A percentile compares a stretch with the other conserved stretches of the same genome.
Conservation (phyloP, 2,888 invertebrate species). For the Thymelicus acteon region DNA sequence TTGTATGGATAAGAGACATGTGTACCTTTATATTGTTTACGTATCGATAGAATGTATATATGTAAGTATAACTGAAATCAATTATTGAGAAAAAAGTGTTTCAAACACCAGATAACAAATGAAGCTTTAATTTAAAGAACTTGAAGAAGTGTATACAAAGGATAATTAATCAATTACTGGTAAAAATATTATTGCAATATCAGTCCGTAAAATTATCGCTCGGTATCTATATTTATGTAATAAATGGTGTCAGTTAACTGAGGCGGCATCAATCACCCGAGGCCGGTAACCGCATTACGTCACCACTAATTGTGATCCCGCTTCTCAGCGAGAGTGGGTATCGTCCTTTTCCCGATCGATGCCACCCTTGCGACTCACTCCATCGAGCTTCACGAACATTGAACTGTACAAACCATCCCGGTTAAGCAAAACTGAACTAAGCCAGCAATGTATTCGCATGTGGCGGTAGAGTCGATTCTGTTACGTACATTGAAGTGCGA, state of each 20-base stretch:
- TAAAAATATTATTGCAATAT: background rate
- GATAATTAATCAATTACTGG: background rate
- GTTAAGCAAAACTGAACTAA: slow-evolving; percentile 48
- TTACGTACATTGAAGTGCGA: slow-evolving; percentile 43
- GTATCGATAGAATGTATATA: too few species aligned
- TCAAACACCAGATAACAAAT: too few species aligned
- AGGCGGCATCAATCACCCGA: slow-evolving; percentile 61
- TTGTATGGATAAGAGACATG: too few species aligned
- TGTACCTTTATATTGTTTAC: too few species aligned
- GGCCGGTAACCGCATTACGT: slow-evolving; percentile 67
- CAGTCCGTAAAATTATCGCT: slow-evolving; percentile 12
- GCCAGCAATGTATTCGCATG: slow-evolving; percentile 42
- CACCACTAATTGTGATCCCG: slow-evolving; percentile 75
- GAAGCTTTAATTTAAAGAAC: too few species aligned
- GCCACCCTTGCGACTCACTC: slow-evolving; percentile 49
- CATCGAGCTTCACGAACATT: slow-evolving; percentile 57
- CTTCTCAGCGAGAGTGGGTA: slow-evolving; percentile 52
- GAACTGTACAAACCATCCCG: slow-evolving; percentile 61
- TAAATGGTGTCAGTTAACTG: slow-evolving; percentile 38
- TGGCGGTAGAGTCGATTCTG: slow-evolving; percentile 51
- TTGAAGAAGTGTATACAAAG: too few species aligned
- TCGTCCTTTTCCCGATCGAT: slow-evolving; percentile 64
- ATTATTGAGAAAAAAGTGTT: too few species aligned
- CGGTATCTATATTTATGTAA: slow-evolving; percentile 26
- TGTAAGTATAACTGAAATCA: too few species aligned